Base-by-base conservation (phyloP, 53 echinoderm and acorn worm species). In the Echinometra lucunter region DNA sequence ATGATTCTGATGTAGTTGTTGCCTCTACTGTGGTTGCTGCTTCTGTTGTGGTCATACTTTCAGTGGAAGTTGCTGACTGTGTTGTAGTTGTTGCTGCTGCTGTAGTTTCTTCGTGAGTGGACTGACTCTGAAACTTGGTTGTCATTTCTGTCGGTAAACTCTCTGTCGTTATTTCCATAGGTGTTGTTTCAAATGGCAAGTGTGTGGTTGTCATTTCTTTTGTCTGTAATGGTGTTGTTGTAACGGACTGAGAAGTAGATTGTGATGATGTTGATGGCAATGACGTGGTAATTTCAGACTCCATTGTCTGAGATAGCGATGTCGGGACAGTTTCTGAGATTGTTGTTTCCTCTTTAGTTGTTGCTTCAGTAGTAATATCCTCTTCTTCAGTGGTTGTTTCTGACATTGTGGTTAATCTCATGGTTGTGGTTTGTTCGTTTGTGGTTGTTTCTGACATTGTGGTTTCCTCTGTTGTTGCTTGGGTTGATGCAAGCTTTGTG, bases 141-240 rank as follows among this genome's bases (percentile, higher is more conserved):
- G 55, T 53, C 53, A 15, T 88, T 88, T 88, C 30, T 15, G 66
- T 90, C 19, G 91, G 37, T 16, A 58, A 40, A 37, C 40, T 37
- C 42, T 44, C 82, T 1, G 13, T 57, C 13, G 94, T 94, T 81
- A 60, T 94, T 82, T 78, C 23, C 32, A 58, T 47, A 19, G 82
- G 53, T 19, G 94, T 94, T 35, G 94, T 88, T 88, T 88, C 88
- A 34, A 53, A 88, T 34, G 49, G 83, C n/a, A 47, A 83, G 45
- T 25, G 49, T 88, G 88, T 88, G 55, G 56, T 44, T 23, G 23
- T n/a, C 6, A 88, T 49, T 56, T 88, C 56, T 66, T 34, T 90
- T 90, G 90, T 90, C 25, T 57, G 90, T 90, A 57, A 58, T 90
- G 56, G 58, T 35, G 90, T 90, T 57, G 90, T 90, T 88, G 78